Conservation (phyloP, 2,113 vertebrate species). For the Gavia stellata region DNA sequence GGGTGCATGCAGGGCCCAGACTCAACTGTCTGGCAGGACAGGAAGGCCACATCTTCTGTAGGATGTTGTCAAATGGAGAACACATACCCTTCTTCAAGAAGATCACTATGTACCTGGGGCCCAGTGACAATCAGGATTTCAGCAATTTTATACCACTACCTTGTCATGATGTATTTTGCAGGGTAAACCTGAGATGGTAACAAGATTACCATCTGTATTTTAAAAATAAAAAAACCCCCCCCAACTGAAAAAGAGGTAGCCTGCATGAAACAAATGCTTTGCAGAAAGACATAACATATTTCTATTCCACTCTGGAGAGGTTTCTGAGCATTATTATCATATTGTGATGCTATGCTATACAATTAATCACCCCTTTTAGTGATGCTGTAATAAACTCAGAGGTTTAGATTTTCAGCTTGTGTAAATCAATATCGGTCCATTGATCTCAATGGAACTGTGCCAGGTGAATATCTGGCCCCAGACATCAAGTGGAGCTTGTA, state of each 20-base stretch:
- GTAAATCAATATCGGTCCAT: constrained; percentile 26
- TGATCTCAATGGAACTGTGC: neutral
- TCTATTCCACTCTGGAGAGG: neutral
- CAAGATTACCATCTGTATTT: neutral
- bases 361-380: constrained; percentile 23
- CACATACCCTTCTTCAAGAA: neutral
- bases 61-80: neutral
- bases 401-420: constrained; percentile 16
- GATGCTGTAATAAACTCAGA: constrained; percentile 5
- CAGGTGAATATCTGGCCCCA: constrained; percentile 4
- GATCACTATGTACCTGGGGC: too few relatives aligned
- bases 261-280: neutral
- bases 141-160: neutral
- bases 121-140: neutral
- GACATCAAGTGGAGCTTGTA: neutral
- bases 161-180: neutral
- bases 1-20: rapidly evolving
- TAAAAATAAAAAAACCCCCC: neutral
- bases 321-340: neutral
- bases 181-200: neutral
- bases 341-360: neutral
- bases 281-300: neutral
- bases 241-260: neutral
- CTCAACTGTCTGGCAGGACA: neutral
- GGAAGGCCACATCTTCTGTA: neutral